Conservation (phyloP, 2,888 invertebrate species). For the Chalcosyrphus nemorum region DNA sequence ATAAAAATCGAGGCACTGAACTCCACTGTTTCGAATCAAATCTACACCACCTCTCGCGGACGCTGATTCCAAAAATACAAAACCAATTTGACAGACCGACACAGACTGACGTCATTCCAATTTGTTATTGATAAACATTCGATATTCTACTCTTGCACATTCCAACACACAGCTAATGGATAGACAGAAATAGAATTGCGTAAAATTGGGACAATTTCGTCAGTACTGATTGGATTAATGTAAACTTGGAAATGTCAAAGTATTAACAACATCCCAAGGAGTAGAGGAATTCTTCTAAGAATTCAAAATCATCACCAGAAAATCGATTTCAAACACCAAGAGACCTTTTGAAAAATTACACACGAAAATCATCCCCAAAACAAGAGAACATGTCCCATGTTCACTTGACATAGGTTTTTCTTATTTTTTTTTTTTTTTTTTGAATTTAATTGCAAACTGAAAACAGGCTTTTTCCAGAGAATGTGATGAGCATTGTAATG, state of each 20-base stretch:
- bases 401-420: slow-evolving; percentile 42
- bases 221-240: not conserved
- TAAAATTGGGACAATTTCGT: not conserved
- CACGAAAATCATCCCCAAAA: not conserved
- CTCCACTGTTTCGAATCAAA: no score
- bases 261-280: not conserved
- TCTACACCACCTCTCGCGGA: no score
- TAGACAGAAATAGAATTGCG: not conserved
- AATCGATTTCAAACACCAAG: slow-evolving; percentile 11
- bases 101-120: not conserved
- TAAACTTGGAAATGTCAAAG: not conserved
- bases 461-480: not conserved
- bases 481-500: slow-evolving; percentile 52
- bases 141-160: not conserved
- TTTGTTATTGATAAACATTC: not conserved
- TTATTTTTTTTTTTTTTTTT: no score
- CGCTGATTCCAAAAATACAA: no score
- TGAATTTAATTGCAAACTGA: slow-evolving; percentile 32
- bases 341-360: slow-evolving; percentile 18
- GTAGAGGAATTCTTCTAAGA: not conserved
- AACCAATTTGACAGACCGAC: no score
- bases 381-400: slow-evolving; percentile 20
- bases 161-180: not conserved
- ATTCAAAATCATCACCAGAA: slow-evolving; percentile 19
- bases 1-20: no score